Evolutionary conservation across 1,140 invertebrate species (phyloP).

Genomic region (Akabosia matsudoensis): DNA sequence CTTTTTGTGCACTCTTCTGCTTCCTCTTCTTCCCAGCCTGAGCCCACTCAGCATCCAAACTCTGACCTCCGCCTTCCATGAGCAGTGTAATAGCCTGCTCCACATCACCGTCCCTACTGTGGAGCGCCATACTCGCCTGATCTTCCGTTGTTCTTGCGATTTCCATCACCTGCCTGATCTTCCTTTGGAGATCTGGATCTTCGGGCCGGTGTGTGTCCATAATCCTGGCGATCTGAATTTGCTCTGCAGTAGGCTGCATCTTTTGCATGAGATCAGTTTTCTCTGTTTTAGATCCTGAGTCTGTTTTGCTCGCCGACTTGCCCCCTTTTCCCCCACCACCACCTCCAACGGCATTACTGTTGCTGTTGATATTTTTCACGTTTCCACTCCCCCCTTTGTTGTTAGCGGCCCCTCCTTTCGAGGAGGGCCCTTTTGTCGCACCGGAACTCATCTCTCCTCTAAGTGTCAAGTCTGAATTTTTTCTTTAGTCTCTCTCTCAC

Average conservation of each 20-base stretch:
- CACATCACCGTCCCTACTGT: slow-evolving; percentile 75
- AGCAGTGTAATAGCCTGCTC: slow-evolving; percentile 52
- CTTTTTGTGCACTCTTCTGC: slow-evolving; percentile 38
- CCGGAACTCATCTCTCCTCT: slow-evolving; percentile 46
- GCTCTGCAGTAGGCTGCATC: slow-evolving; percentile 56
- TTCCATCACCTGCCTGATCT: slow-evolving; percentile 74
- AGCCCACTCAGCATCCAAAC: slow-evolving; percentile 44
- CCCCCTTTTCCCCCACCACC: too few species aligned
- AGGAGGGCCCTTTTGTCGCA: slow-evolving; percentile 35
- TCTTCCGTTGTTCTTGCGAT: slow-evolving; percentile 75
- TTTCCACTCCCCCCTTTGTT: slow-evolving; percentile 14
- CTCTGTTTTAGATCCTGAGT: slow-evolving; percentile 45
- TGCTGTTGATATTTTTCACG: slow-evolving; percentile 8
- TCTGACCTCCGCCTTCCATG: slow-evolving; percentile 40
- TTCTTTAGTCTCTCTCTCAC: slow-evolving; percentile 10
- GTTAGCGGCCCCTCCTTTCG: slow-evolving; percentile 29
- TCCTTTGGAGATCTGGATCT: slow-evolving; percentile 64
- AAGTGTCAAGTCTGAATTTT: too few species aligned
- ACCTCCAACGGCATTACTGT: slow-evolving; percentile 31
- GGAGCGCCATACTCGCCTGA: slow-evolving; percentile 75
- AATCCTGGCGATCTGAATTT: slow-evolving; percentile 66
- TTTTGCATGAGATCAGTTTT: slow-evolving; percentile 48
- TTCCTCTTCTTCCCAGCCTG: slow-evolving; percentile 42
- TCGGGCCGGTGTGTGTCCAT: slow-evolving; percentile 62
- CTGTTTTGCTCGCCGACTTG: slow-evolving; percentile 42